Percentiles rank a stretch among this genome's conserved stretches.
Conservation (phyloP, 2,113 vertebrate species). For the Paraplagusia blochii region DNA sequence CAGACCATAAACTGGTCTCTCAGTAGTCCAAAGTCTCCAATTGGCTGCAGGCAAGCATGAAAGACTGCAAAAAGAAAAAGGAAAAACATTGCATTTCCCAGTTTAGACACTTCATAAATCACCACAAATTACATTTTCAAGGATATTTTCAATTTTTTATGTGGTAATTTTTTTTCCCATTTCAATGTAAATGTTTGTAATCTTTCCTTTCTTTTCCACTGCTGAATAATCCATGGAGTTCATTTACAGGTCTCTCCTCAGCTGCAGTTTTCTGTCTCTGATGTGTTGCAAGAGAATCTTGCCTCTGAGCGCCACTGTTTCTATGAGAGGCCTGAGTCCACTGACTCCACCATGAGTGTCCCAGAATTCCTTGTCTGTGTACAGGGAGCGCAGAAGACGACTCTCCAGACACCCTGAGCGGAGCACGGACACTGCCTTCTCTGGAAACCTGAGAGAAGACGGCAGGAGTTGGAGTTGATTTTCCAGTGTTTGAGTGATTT, state of each 20-base stretch:
- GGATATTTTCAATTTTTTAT: too few species aligned
- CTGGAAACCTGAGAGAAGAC: constrained; percentile 80
- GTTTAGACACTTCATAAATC: too few species aligned
- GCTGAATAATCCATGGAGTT: not conserved
- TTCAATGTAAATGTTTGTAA: too few species aligned
- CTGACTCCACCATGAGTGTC: constrained; percentile 72
- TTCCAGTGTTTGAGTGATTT: too few species aligned
- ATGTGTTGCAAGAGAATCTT: constrained; percentile 79
- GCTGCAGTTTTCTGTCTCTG: constrained; percentile 65
- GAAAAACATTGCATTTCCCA: too few species aligned
- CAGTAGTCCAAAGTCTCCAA: too few species aligned
- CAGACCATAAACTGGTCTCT: too few species aligned
- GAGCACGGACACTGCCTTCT: constrained; percentile 72
- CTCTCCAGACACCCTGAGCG: constrained; percentile 81
- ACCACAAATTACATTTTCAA: too few species aligned
- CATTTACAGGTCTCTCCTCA: constrained; percentile 67
- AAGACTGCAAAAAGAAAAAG: too few species aligned
- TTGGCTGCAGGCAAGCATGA: too few species aligned
- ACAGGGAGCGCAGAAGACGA: constrained; percentile 81
- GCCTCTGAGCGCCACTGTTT: constrained; percentile 75
- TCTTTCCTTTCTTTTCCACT: too few species aligned
- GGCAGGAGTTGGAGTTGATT: not conserved
- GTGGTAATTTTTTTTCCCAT: too few species aligned
- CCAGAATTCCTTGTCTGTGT: constrained; percentile 84
- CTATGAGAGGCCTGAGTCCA: constrained; percentile 75